Conservation (phyloP, 2,113 vertebrate species). For the Symphodus melops region DNA sequence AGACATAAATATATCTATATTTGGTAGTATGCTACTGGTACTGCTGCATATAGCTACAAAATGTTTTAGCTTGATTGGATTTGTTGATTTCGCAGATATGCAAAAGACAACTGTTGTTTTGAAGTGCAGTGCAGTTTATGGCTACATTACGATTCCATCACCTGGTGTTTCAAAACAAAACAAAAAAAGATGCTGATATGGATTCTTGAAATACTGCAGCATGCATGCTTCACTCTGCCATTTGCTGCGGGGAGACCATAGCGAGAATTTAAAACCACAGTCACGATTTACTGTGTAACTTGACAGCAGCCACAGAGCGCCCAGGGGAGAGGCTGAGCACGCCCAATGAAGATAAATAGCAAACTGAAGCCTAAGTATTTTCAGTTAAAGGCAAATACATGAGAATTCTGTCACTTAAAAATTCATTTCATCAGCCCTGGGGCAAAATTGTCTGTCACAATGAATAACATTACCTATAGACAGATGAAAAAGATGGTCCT, state of each 20-base stretch:
- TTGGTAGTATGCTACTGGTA: neutral
- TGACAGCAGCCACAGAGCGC: conserved; percentile 48
- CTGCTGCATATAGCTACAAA: neutral
- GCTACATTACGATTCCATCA: conserved; percentile 17
- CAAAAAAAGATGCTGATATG: conserved; percentile 21
- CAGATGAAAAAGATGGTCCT: conserved; percentile 14
- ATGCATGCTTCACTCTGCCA: conserved; percentile 14
- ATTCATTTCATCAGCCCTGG: conserved; percentile 24
- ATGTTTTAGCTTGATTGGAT: neutral
- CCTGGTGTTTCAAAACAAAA: conserved; percentile 10
- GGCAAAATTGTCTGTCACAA: conserved; percentile 37
- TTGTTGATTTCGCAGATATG: neutral
- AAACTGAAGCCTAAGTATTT: conserved; percentile 45
- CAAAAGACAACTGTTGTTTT: neutral
- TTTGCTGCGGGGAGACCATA: conserved; percentile 32
- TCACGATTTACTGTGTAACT: conserved; percentile 61
- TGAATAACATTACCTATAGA: conserved; percentile 32
- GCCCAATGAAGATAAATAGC: conserved; percentile 64
- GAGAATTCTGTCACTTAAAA: conserved; percentile 37
- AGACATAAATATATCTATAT: neutral
- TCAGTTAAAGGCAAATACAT: conserved; percentile 47
- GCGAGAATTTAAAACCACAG: conserved; percentile 61
- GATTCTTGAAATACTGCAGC: conserved; percentile 20
- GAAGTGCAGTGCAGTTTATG: neutral
- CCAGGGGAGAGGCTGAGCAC: conserved; percentile 44